A percentile compares a stretch with the other conserved stretches of the same genome.
These are phyloP conservation scores for Dasysyrphus tricinctus DNA, from an alignment of 2,888 invertebrate genomes.

Conservation along the genomic window DNA sequence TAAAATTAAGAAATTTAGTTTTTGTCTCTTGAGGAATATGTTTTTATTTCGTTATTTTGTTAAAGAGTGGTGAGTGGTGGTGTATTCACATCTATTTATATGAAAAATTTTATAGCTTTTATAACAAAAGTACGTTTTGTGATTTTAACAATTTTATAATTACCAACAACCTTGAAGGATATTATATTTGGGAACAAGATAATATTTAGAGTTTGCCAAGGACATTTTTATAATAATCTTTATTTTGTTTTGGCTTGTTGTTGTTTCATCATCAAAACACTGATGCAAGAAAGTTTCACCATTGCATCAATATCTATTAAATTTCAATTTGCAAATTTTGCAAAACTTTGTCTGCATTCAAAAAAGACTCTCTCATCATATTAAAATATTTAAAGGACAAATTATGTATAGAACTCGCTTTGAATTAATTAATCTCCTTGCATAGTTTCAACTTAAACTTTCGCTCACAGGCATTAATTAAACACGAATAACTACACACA, in stretches of 20 bases:
- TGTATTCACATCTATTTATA: not conserved
- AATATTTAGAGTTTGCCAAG: not conserved
- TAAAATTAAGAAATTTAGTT: slow-evolving; percentile 51
- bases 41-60: not conserved
- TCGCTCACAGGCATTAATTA: slow-evolving; percentile 55
- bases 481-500: slow-evolving; percentile 44
- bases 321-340: slow-evolving; percentile 1
- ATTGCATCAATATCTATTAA: slow-evolving; percentile 14
- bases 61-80: not conserved
- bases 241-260: not conserved
- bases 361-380: not conserved
- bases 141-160: not conserved
- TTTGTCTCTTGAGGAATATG: not conserved
- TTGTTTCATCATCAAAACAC: not conserved
- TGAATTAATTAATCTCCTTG: slow-evolving; percentile 54
- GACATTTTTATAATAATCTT: not conserved
- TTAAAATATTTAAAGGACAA: slow-evolving; percentile 26
- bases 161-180: not conserved
- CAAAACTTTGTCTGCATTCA: not conserved
- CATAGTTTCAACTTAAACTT: slow-evolving; percentile 36
- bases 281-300: not conserved
- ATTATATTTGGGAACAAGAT: not conserved
- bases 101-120: not conserved
- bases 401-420: slow-evolving; percentile 10
- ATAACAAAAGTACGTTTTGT: not conserved